A percentile compares a stretch with the other conserved stretches of the same genome.
These are phyloP conservation scores for western clawed frog (Xenopus tropicalis) DNA, from an alignment of 2,113 vertebrate species.

Conservation along the genomic window UCB_Xtro_10.0 CM004446.2:3778501-3779000, in stretches of 20 bases:
- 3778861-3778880: constrained; percentile 26
- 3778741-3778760: constrained; percentile 22
- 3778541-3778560: no score
- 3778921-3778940: constrained; percentile 38
- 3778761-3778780: constrained; percentile 19
- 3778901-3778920: constrained; percentile 9
- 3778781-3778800: background rate
- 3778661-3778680: constrained; percentile 12
- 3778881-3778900: background rate
- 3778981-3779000: constrained; percentile 28
- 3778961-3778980: constrained; percentile 2
- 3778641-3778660: constrained; percentile 26
- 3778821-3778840: constrained; percentile 21
- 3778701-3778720: background rate
- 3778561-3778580: background rate
- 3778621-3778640: background rate
- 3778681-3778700: background rate
- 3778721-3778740: background rate
- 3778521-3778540: no score
- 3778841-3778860: constrained; percentile 26
- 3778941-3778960: constrained; percentile 21
- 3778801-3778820: constrained; percentile 19
- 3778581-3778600: background rate
- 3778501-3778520: no score
- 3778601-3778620: background rate